Evolutionary conservation across 2,113 vertebrate species (phyloP).

Genomic region (Clarias gariepinus): DNA sequence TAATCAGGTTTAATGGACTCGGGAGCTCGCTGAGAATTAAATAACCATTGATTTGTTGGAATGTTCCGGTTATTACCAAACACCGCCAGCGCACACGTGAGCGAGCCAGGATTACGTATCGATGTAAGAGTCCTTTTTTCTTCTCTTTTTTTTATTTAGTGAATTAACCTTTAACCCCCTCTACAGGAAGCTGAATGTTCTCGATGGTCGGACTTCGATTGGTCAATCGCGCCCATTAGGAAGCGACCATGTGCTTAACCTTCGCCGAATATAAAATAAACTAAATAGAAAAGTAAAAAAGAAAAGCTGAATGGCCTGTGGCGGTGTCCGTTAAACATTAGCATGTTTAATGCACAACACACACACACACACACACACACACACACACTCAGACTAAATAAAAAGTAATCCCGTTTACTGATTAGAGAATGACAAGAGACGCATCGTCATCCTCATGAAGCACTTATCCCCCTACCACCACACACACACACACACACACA

Average conservation of each 20-base stretch:
- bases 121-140: slow-evolving; percentile 70
- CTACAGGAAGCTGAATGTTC: slow-evolving; percentile 50
- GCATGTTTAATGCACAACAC: background rate
- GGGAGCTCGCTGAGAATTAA: slow-evolving; percentile 92
- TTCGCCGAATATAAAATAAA: background rate
- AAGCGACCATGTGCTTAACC: slow-evolving; percentile 40
- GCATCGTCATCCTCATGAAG: slow-evolving; percentile 32
- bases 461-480: slow-evolving; percentile 18
- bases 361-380: too few relatives aligned
- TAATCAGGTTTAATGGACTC: slow-evolving; percentile 96
- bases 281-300: background rate
- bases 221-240: slow-evolving; percentile 48
- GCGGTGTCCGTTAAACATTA: slow-evolving; percentile 23
- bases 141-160: slow-evolving; percentile 72
- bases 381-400: too few relatives aligned
- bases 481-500: background rate
- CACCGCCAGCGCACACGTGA: slow-evolving; percentile 84
- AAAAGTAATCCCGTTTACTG: slow-evolving; percentile 23
- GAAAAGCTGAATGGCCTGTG: slow-evolving; percentile 10
- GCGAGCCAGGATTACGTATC: slow-evolving; percentile 77
- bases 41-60: slow-evolving; percentile 93
- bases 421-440: slow-evolving; percentile 36
- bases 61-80: slow-evolving; percentile 93
- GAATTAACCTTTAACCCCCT: slow-evolving; percentile 61
- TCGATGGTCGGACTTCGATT: slow-evolving; percentile 46